These are phyloP conservation scores for Nettapus auritus DNA, from an alignment of 2,113 vertebrate genomes.

Conservation along the genomic window DNA sequence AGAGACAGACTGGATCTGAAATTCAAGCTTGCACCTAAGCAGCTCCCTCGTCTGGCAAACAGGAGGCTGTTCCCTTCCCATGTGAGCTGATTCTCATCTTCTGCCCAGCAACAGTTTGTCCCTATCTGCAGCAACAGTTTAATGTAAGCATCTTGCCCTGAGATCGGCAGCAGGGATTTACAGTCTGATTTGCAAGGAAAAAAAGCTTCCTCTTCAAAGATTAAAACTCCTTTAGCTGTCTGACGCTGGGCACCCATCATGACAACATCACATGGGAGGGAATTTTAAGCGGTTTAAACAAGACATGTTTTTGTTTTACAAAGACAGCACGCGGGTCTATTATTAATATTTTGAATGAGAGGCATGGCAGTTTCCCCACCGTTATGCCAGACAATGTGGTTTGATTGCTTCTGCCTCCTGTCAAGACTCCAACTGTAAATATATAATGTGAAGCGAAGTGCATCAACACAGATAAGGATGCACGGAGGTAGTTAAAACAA, in stretches of 20 bases:
- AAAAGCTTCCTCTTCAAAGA: conserved; percentile 47
- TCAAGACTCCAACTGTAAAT: conserved; percentile 53
- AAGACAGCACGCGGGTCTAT: conserved; percentile 26
- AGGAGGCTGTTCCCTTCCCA: background rate
- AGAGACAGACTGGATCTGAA: background rate
- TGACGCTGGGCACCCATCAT: background rate
- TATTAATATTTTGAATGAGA: conserved; percentile 71
- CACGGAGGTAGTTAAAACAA: conserved; percentile 57
- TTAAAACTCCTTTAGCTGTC: conserved; percentile 48
- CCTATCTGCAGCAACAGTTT: conserved; percentile 3
- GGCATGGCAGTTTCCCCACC: conserved; percentile 28
- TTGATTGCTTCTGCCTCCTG: conserved; percentile 74
- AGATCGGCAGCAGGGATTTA: conserved; percentile 30
- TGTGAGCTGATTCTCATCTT: background rate
- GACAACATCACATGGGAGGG: conserved; percentile 11
- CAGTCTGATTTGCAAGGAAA: conserved; percentile 38
- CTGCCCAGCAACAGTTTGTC: conserved; percentile 59
- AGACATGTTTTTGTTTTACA: conserved; percentile 41
- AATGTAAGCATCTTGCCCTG: conserved; percentile 1
- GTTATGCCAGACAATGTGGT: conserved; percentile 69
- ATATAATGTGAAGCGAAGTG: conserved; percentile 55
- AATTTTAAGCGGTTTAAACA: conserved; percentile 33
- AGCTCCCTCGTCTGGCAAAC: conserved; percentile 32
- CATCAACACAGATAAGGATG: conserved; percentile 28
- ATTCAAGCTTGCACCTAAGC: background rate